A percentile compares a stretch with the other conserved stretches of the same genome.
Evolutionary conservation across 2,888 invertebrate species (phyloP).

Genomic region (Spicauda simplicius): DNA sequence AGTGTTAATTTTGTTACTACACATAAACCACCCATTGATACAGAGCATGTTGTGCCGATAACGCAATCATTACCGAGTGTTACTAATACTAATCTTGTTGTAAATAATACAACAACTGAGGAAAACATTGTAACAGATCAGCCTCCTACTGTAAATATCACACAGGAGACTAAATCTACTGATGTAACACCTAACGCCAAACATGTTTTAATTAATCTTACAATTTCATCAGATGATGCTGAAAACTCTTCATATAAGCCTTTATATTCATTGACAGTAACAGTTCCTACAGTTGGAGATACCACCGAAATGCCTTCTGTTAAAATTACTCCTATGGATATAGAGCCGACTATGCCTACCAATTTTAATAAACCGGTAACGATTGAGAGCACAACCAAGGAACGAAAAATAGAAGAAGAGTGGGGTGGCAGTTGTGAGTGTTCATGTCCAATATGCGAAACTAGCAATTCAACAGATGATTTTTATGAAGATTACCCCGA

Average conservation of each 20-base stretch:
- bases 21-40: constrained; percentile 54
- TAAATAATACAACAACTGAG: constrained; percentile 50
- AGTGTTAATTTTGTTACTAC: constrained; percentile 51
- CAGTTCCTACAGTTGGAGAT: constrained; percentile 88
- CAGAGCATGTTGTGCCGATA: constrained; percentile 61
- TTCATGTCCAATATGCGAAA: constrained; percentile 88
- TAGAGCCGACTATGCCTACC: constrained; percentile 69
- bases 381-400: constrained; percentile 62
- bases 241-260: constrained; percentile 82
- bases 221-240: constrained; percentile 89
- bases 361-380: constrained; percentile 74
- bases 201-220: constrained; percentile 92
- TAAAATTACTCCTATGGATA: constrained; percentile 81
- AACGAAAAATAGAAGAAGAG: constrained; percentile 53
- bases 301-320: constrained; percentile 81
- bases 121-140: constrained; percentile 45
- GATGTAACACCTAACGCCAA: constrained; percentile 74
- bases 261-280: constrained; percentile 92
- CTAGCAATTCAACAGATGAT: constrained; percentile 62
- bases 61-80: constrained; percentile 54
- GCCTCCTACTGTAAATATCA: constrained; percentile 56
- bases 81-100: constrained; percentile 55
- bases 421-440: constrained; percentile 90
- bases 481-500: constrained; percentile 70
- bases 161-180: constrained; percentile 60